Percentiles rank a stretch among this genome's conserved stretches.
Conservation (phyloP, 2,113 vertebrate species). For the Menura novaehollandiae region DNA sequence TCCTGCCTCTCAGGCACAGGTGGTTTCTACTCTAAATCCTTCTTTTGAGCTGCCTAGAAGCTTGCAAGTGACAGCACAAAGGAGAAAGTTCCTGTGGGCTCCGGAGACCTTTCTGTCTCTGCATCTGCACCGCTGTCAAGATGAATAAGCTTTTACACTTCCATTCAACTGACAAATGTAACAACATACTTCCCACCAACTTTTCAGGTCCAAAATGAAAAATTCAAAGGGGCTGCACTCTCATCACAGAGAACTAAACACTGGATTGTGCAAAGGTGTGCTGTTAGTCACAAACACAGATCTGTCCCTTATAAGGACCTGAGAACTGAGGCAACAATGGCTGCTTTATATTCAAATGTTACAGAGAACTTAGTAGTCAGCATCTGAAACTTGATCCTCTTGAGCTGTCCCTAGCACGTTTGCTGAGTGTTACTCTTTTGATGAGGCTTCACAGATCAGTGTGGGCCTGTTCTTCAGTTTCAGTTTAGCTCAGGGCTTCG, state of each 20-base stretch:
- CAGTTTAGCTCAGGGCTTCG: background rate
- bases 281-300: background rate
- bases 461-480: background rate
- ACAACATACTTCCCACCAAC: background rate
- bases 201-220: background rate
- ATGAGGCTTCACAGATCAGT: background rate
- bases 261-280: background rate
- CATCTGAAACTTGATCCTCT: background rate
- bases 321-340: background rate
- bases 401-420: background rate
- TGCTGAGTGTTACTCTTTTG: background rate
- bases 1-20: background rate
- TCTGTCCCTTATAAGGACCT: background rate
- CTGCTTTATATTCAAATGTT: background rate
- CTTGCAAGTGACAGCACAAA: background rate
- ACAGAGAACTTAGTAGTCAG: background rate
- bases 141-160: constrained; percentile 3
- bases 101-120: background rate
- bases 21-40: background rate
- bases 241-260: background rate
- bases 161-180: background rate
- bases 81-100: background rate
- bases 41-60: background rate
- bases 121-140: background rate
- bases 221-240: background rate